Percentiles rank a stretch among this genome's conserved stretches.
phyloP scores from a whole-genome alignment of 2,888 invertebrate species.

The Charanyca ferruginea region DNA sequence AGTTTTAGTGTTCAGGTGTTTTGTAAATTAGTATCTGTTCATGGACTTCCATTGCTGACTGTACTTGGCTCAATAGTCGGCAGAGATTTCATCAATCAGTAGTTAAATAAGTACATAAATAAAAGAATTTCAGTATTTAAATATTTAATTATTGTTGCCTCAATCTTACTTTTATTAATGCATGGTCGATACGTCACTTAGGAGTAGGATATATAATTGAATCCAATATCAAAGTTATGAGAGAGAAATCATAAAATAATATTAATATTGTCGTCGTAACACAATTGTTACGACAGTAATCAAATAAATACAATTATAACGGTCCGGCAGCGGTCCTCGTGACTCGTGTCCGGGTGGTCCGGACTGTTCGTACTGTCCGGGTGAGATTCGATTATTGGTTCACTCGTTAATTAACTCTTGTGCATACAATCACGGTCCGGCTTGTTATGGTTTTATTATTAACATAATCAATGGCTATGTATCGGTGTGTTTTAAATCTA shows the following conservation, averaged over 20 bases:
- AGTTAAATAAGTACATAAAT: too few species aligned
- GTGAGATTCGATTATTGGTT: constrained; percentile 65
- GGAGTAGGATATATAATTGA: background rate
- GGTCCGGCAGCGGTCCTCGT: constrained; percentile 13
- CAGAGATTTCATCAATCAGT: too few species aligned
- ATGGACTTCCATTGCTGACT: too few species aligned
- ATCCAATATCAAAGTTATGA: constrained; percentile 27
- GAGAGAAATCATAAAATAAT: constrained; percentile 31
- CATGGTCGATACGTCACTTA: background rate
- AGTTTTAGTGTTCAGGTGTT: too few species aligned
- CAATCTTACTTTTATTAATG: background rate
- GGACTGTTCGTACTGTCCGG: constrained; percentile 28
- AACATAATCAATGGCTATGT: constrained; percentile 54
- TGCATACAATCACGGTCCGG: constrained; percentile 64
- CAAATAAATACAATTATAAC: constrained; percentile 58
- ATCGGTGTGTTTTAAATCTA: constrained; percentile 19
- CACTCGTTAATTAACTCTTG: constrained; percentile 68
- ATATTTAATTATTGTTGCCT: background rate
- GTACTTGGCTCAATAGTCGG: too few species aligned
- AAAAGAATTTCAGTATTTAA: too few species aligned
- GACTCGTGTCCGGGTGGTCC: constrained; percentile 26
- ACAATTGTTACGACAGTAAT: constrained; percentile 44
- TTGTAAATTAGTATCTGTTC: too few species aligned
- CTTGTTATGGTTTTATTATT: constrained; percentile 63
- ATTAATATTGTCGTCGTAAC: constrained; percentile 39